These are phyloP conservation scores for Microtus oregoni DNA, from an alignment of 2,113 vertebrate species.

Conservation along the genomic window DNA sequence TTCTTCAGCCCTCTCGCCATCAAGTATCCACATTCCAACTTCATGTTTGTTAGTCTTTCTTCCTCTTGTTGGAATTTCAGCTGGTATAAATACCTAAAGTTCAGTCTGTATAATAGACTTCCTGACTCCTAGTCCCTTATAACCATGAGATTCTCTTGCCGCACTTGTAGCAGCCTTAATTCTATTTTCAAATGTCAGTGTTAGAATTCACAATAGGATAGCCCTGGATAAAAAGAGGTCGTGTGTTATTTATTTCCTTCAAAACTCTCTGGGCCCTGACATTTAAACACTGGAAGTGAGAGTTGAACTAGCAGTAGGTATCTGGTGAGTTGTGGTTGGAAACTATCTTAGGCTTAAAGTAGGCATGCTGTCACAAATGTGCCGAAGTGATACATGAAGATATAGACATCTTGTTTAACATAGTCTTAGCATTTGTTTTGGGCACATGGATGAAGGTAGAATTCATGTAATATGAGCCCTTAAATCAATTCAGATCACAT, in stretches of 20 bases:
- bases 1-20: neutral
- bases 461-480: neutral
- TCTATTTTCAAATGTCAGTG: neutral
- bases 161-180: neutral
- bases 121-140: neutral
- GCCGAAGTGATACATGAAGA: conserved; percentile 1
- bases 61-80: conserved; percentile 3
- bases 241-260: conserved; percentile 37
- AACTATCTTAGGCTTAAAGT: neutral
- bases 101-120: neutral
- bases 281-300: conserved; percentile 45
- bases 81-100: neutral
- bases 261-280: conserved; percentile 23
- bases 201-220: neutral
- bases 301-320: neutral
- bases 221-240: neutral
- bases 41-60: neutral
- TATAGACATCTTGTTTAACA: neutral
- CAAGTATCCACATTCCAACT: neutral
- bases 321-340: conserved; percentile 48
- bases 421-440: conserved; percentile 7
- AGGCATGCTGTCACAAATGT: conserved; percentile 47
- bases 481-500: neutral
- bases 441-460: neutral
- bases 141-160: neutral